phyloP scores from a whole-genome alignment of 2,888 invertebrate species.

The Stictocephala bisonia region DNA sequence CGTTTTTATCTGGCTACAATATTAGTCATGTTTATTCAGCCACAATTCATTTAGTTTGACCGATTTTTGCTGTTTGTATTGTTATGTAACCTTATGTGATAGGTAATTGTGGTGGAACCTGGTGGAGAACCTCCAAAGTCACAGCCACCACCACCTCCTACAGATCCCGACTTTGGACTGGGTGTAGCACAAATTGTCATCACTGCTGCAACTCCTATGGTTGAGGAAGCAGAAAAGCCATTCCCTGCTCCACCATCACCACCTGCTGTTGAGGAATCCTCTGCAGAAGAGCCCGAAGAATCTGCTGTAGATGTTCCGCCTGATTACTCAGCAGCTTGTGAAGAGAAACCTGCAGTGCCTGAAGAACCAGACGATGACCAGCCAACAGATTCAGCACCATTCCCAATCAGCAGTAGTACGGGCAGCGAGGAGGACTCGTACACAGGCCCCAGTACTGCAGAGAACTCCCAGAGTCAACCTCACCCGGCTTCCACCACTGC shows the following conservation, averaged over 20 bases:
- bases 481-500: conserved; percentile 41
- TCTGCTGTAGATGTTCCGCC: conserved; percentile 55
- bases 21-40: too few species aligned
- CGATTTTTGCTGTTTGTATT: not conserved
- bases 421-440: conserved; percentile 65
- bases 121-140: conserved; percentile 44
- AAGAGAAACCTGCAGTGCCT: conserved; percentile 46
- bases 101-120: conserved; percentile 48
- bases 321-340: conserved; percentile 50
- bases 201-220: conserved; percentile 93
- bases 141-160: conserved; percentile 40
- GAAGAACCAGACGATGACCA: conserved; percentile 67
- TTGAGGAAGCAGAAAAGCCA: conserved; percentile 84
- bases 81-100: not conserved
- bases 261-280: conserved; percentile 54
- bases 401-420: conserved; percentile 74
- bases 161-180: conserved; percentile 67
- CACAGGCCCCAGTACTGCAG: conserved; percentile 72
- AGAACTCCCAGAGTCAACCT: conserved; percentile 70
- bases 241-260: conserved; percentile 74
- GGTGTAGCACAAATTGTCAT: conserved; percentile 92
- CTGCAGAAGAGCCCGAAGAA: conserved; percentile 53
- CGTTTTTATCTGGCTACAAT: too few species aligned
- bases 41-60: not conserved
- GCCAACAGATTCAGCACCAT: conserved; percentile 70